Evolutionary conservation across 2,113 vertebrate genomes (phyloP).

Genomic region (Kobus ellipsiprymnus): DNA sequence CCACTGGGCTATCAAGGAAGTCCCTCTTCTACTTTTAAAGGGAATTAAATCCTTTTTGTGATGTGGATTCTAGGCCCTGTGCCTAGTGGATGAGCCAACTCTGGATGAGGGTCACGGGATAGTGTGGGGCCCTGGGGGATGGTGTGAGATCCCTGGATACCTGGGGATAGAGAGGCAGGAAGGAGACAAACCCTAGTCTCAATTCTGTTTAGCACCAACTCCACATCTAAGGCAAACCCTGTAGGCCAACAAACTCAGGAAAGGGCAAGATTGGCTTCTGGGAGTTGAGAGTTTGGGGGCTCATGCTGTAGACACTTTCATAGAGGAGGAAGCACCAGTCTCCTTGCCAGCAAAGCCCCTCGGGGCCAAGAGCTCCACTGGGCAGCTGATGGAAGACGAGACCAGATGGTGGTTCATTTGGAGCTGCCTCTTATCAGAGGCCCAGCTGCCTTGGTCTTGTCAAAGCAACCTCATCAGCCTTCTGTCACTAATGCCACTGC

Average conservation of each 20-base stretch:
- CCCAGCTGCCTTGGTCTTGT: background rate
- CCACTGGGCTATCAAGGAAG: background rate
- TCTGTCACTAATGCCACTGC: background rate
- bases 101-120: background rate
- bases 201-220: background rate
- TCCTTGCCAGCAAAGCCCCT: background rate
- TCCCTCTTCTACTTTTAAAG: slow-evolving; percentile 7
- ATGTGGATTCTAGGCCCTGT: background rate
- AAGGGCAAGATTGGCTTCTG: background rate
- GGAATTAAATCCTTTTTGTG: background rate
- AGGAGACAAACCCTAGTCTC: background rate
- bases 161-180: background rate
- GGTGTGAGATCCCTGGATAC: background rate
- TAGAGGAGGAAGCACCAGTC: background rate
- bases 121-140: background rate
- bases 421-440: background rate
- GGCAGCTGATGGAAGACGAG: background rate
- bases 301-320: background rate
- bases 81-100: background rate
- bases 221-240: background rate
- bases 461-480: background rate
- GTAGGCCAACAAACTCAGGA: background rate
- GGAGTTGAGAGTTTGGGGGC: background rate
- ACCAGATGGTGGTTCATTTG: background rate
- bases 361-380: background rate